Percentiles rank a stretch among this genome's conserved stretches.
Evolutionary conservation across 2,888 invertebrate species (phyloP).

Genomic region (Amorpha juglandis): DNA sequence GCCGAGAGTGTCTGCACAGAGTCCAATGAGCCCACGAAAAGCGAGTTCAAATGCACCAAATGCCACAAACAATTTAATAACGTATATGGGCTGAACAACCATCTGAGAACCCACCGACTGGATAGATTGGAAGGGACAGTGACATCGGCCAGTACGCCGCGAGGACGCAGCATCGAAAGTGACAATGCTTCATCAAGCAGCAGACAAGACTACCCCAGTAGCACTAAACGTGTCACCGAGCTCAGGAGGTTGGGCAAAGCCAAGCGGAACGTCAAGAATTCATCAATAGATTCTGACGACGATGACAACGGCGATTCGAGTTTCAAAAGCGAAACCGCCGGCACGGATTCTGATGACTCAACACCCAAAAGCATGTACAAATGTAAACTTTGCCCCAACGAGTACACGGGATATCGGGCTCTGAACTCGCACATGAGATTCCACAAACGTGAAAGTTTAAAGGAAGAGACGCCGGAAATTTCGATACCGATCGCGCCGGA

Average conservation of each 20-base stretch:
- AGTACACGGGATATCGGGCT: neutral
- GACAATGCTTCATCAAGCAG: constrained; percentile 19
- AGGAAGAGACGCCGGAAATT: neutral
- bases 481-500: constrained; percentile 1
- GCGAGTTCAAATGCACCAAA: constrained; percentile 56
- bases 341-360: constrained; percentile 12
- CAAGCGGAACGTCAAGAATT: neutral
- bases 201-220: constrained; percentile 1
- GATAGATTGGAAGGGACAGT: constrained; percentile 33
- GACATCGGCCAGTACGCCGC: constrained; percentile 9
- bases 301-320: constrained; percentile 18
- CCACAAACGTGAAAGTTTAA: constrained; percentile 1
- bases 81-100: constrained; percentile 50
- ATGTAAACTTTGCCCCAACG: constrained; percentile 7
- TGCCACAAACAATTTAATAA: constrained; percentile 62
- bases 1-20: constrained; percentile 58
- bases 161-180: constrained; percentile 13
- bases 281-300: constrained; percentile 13
- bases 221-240: constrained; percentile 10
- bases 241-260: constrained; percentile 8
- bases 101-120: constrained; percentile 56
- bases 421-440: constrained; percentile 2
- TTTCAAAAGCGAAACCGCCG: constrained; percentile 13
- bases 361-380: neutral
- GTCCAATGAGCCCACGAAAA: constrained; percentile 64